These are phyloP conservation scores for Lonchura striata DNA, from an alignment of 2,113 vertebrate species.

Conservation along the genomic window DNA sequence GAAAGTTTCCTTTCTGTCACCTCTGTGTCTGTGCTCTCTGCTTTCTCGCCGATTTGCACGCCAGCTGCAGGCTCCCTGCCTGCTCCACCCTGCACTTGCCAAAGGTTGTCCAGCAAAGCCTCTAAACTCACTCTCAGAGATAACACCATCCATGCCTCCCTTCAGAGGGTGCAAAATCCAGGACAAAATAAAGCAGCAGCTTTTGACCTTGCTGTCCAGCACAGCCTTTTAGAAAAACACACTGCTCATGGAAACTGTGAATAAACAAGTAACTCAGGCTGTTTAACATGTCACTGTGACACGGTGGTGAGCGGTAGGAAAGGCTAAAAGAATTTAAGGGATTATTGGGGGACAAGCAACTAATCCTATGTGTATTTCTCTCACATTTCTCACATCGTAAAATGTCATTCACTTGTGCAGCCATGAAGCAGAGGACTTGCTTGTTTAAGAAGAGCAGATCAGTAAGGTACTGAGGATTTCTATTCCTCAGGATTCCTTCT, in stretches of 20 bases:
- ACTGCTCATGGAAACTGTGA: background rate
- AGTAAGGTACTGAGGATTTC: slow-evolving; percentile 33
- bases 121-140: background rate
- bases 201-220: slow-evolving; percentile 40
- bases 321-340: slow-evolving; percentile 42
- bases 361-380: slow-evolving; percentile 20
- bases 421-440: slow-evolving; percentile 7
- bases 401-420: slow-evolving; percentile 27
- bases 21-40: background rate
- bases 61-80: slow-evolving; percentile 31
- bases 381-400: background rate
- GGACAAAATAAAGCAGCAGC: slow-evolving; percentile 20
- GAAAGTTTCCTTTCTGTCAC: slow-evolving; percentile 30
- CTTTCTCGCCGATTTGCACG: background rate
- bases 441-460: slow-evolving; percentile 35
- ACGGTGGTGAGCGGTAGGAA: background rate
- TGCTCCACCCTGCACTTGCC: background rate
- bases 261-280: slow-evolving; percentile 28
- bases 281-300: slow-evolving; percentile 25
- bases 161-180: slow-evolving; percentile 33
- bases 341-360: slow-evolving; percentile 24
- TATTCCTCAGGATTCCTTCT: slow-evolving; percentile 46
- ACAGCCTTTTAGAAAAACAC: background rate
- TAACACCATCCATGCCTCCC: background rate
- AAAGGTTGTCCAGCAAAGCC: background rate